Conservation (phyloP, 2,797 vertebrate species). For the Hyperoplus lanceolatus region DNA sequence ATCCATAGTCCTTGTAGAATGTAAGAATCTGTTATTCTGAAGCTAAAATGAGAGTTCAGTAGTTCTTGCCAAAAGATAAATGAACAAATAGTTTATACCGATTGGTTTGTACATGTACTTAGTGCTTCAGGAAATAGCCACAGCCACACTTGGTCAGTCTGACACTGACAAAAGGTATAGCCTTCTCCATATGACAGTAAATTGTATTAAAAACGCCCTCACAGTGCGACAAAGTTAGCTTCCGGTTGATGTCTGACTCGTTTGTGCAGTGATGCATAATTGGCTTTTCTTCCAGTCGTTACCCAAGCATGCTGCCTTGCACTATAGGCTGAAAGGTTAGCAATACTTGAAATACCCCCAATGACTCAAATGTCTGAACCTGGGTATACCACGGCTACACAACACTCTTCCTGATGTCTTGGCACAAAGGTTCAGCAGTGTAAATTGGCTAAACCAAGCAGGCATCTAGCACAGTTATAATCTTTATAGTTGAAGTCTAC, state of each 20-base stretch:
- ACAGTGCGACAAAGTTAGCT: slow-evolving; percentile 1
- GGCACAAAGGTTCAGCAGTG: neutral
- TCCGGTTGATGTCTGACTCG: no score
- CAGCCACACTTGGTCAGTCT: neutral
- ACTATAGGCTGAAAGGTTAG: neutral
- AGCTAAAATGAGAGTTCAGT: no score
- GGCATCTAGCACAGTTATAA: neutral
- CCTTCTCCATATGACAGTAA: neutral
- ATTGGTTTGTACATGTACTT: neutral
- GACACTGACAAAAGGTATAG: neutral
- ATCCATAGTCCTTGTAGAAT: neutral
- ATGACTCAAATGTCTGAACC: neutral
- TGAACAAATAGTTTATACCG: neutral
- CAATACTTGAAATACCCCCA: neutral
- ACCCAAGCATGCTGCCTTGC: neutral
- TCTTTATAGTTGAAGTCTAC: neutral
- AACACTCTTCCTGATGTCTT: neutral
- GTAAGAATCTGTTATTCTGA: neutral
- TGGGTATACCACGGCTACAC: neutral
- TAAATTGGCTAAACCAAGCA: neutral
- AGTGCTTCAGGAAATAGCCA: neutral
- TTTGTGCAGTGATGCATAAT: neutral
- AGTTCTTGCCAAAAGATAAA: neutral
- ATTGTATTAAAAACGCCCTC: slow-evolving; percentile 17
- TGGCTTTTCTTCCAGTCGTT: neutral